phyloP scores from a whole-genome alignment of 2,113 vertebrate genomes.

The Tenrec ecaudatus region DNA sequence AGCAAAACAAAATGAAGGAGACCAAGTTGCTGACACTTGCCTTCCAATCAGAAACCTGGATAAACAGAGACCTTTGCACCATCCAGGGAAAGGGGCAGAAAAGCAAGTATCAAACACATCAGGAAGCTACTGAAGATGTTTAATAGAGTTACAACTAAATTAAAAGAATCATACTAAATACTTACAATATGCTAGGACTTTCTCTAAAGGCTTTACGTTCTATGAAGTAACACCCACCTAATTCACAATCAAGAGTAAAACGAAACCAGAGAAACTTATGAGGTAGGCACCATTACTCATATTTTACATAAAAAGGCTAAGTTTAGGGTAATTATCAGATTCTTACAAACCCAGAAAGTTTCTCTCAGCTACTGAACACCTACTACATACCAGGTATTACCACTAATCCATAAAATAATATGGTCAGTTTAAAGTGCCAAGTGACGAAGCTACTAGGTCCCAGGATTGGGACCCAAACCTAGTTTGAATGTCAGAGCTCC shows the following conservation, averaged over 20 bases:
- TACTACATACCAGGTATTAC: background rate
- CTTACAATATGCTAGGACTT: background rate
- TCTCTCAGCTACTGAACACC: constrained; percentile 33
- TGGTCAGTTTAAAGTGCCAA: constrained; percentile 13
- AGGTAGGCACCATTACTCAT: constrained; percentile 34
- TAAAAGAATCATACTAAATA: background rate
- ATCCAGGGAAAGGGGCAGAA: background rate
- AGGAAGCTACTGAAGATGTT: background rate
- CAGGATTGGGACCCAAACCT: constrained; percentile 8
- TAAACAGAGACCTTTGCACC: background rate
- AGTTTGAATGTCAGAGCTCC: background rate
- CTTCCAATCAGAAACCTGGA: constrained; percentile 36
- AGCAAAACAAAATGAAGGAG: constrained; percentile 64
- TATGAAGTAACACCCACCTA: too few relatives aligned
- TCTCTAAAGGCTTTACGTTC: background rate
- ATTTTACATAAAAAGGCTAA: constrained; percentile 50
- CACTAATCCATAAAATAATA: background rate
- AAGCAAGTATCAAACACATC: background rate
- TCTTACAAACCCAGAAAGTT: constrained; percentile 46
- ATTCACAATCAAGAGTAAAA: too few relatives aligned
- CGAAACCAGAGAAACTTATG: background rate
- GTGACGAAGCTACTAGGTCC: constrained; percentile 31
- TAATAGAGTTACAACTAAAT: background rate
- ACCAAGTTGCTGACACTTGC: constrained; percentile 20
- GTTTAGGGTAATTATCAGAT: background rate